Evolutionary conservation across 2,113 vertebrate species (phyloP).

Genomic region (Lucifuga dentata): DNA sequence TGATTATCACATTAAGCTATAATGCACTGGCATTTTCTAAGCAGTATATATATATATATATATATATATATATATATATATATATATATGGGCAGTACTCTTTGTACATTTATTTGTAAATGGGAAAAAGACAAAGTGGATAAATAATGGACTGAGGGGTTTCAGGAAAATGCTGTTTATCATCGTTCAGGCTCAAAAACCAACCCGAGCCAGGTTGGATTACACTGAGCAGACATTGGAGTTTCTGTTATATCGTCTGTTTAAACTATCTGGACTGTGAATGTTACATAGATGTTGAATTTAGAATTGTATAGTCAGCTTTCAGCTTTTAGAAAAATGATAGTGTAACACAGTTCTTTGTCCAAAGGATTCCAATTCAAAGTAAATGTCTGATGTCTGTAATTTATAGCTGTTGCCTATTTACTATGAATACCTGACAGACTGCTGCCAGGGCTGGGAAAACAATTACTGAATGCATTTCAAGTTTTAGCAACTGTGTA

Average conservation of each 20-base stretch:
- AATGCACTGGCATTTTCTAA: slow-evolving; percentile 43
- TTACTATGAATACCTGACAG: slow-evolving; percentile 48
- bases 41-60: too few species aligned
- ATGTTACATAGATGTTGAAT: slow-evolving; percentile 1
- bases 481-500: slow-evolving; percentile 13
- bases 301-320: not conserved
- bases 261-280: slow-evolving; percentile 11
- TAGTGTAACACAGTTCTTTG: slow-evolving; percentile 18
- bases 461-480: slow-evolving; percentile 49
- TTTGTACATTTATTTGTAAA: slow-evolving; percentile 41
- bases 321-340: not conserved
- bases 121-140: slow-evolving; percentile 8
- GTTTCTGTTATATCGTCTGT: not conserved
- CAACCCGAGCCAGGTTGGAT: not conserved
- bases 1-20: slow-evolving; percentile 36
- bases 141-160: slow-evolving; percentile 16
- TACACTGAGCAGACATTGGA: slow-evolving; percentile 3
- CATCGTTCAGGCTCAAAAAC: slow-evolving; percentile 13
- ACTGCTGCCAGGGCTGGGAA: slow-evolving; percentile 38
- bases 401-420: slow-evolving; percentile 48
- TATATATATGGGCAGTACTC: slow-evolving; percentile 14
- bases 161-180: slow-evolving; percentile 17
- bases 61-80: too few species aligned
- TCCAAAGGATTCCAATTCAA: slow-evolving; percentile 7
- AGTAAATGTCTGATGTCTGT: slow-evolving; percentile 4